Base-by-base conservation (phyloP, 2,888 invertebrate genomes). In the Siphonodentalium dalli region DNA sequence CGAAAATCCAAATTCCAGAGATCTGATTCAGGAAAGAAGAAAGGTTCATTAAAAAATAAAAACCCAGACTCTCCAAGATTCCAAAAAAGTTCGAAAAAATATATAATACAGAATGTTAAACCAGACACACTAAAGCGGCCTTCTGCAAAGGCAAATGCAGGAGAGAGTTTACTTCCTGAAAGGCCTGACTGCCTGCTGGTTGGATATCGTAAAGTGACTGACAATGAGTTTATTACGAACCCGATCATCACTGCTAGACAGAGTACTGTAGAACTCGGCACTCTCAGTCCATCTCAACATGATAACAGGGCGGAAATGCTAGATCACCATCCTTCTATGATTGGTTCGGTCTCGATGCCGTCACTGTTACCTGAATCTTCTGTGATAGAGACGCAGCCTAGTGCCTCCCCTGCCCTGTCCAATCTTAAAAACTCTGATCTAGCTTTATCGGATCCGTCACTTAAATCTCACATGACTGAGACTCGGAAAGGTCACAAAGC, bases 51-150 rank as follows among this genome's bases (percentile, higher is more conserved):
- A n/a, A n/a, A n/a, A n/a, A n/a, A n/a, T n/a, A n/a, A n/a, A n/a
- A n/a, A n/a, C n/a, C n/a, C n/a, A n/a, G n/a, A n/a, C n/a, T n/a
- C n/a, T n/a, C n/a, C n/a, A n/a, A n/a, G n/a, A n/a, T n/a, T n/a
- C n/a, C n/a, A n/a, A n/a, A n/a, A n/a, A n/a, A n/a, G n/a, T n/a
- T n/a, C 59, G 29, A 69, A 65, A 31, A 69, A 68, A 51, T 74
- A 74, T 47, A 71, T 77, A 45, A 75, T 75, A 27, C 77, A 78
- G 58, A 79, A 78, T 57, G 72, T 78, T 34, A 70, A 73, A 49
- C 78, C 77, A 4, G 78, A 78, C 23, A 66, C 74, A 21, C 71
- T 79, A 50, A 74, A 71, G 52, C 66, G 79, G 11, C 79, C 78
- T 2, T 78, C 78, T 2, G 75, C 75, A 3, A 55, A 60, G 26